Base-by-base conservation (phyloP, 2,888 invertebrate species). In the Dynastes maya region DNA sequence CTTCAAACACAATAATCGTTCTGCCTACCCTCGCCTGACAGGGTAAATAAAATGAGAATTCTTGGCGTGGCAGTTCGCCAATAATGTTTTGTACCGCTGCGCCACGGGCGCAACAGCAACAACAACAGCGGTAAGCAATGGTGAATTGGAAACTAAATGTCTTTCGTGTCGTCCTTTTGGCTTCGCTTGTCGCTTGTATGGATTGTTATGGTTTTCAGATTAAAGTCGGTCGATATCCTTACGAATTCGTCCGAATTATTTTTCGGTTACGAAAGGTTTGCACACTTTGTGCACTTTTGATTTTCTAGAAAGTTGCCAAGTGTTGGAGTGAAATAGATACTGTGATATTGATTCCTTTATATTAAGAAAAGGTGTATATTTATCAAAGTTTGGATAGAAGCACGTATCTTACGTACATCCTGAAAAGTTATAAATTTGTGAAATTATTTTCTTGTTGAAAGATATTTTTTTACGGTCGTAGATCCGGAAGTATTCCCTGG, bases 1-100 rank as follows among this genome's bases (percentile, higher is more conserved):
- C 80, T 78, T 65, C 65, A 61, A 74, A 77, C 78, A 76, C 77
- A 77, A 79, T 79, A 75, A 80, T 80, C 80, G 74, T 74, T 79
- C 76, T 64, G 78, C 72, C 61, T 74, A 11, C 72, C 61, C 45
- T 55, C 37, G 61, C 61, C 55, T 78, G 78, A 80, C 80, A 74
- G 58, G 71, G 72, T 63, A 80, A 76, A 80, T 80, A 80, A 79
- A 80, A 79, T 79, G 64, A 53, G 51, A 72, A 78, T 64, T 78
- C 78, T 72, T 71, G 76, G 72, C 78, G 78, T 70, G 70, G 70
- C 77, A 77, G 67, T 76, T 76, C 76, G 76, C 76, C 76, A 76
- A 76, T 76, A 76, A 76, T 67, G 67, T 67, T 61, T 29, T 61
- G 72, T 63, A 61, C 45, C 72, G 72, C 72, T 61, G 40, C 55